Percentiles rank a stretch among this genome's conserved stretches.
Evolutionary conservation across 2,797 vertebrate species (phyloP).

Genomic region (Chanos chanos): DNA sequence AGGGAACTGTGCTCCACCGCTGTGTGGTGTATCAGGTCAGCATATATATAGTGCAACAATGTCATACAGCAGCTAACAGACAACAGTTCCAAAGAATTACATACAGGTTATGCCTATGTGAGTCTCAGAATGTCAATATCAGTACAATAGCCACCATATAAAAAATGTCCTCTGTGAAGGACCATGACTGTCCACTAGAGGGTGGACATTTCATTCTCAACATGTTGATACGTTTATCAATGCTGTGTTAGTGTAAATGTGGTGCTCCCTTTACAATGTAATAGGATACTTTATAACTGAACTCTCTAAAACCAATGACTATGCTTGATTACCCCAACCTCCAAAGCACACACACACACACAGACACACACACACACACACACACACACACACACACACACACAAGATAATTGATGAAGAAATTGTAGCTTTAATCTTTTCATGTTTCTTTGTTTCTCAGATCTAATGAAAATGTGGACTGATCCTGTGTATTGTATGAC

Average conservation of each 20-base stretch:
- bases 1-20: no score
- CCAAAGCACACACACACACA: not conserved
- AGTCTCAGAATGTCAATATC: not conserved
- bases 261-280: no score
- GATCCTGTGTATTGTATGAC: no score
- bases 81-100: not conserved
- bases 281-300: not conserved
- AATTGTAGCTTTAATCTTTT: no score
- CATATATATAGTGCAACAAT: no score
- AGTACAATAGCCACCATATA: no score
- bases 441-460: no score
- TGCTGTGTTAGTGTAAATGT: no score
- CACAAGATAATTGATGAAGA: no score
- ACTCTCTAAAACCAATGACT: not conserved
- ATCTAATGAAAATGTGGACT: no score
- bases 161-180: no score
- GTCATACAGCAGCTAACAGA: not conserved
- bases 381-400: not conserved
- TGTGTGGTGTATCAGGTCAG: no score
- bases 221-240: not conserved
- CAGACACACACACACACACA: not conserved
- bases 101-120: not conserved
- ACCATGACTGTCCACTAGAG: constrained; percentile 9
- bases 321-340: not conserved
- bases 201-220: not conserved